Evolutionary conservation across 1,140 invertebrate genomes (phyloP), one percentile per base, ranked within the genome.

Genomic region (Heliconius hermathena): DNA sequence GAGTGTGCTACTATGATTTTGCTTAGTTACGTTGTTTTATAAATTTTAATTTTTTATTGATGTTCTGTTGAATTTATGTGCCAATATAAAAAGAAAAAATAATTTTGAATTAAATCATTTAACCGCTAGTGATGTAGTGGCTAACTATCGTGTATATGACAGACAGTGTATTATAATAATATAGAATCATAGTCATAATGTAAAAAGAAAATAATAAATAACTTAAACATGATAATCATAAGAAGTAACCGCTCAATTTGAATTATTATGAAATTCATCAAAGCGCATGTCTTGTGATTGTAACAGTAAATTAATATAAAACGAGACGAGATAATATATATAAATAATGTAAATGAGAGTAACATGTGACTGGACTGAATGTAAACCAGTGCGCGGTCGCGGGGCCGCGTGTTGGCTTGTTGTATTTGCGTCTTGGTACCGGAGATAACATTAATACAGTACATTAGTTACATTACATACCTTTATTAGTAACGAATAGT

Each of bases 371-470:
- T 90, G 93, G 92, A 94, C 93, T 86, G 85, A 92, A 94, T 93
- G 92, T 94, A 94, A 94, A 94, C 84, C 92, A 92, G 93, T 91
- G 83, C 82, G 88, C 88, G 60, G 90, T 46, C 89, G 88, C 26
- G 60, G 84, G 88, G 85, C 83, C 82, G 84, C 82, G 85, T 84
- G 85, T 85, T 84, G 87, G 87, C 93, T 93, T 93, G 93, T 94
- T 94, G 93, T 94, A 94, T 90, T 94, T 94, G 93, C 89, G 92
- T 94, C 90, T 91, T 92, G 85, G 87, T 86, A 75, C 82, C 82
- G 84, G 86, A 87, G 89, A 86, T 88, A 83, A 88, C 83, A 85
- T 87, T 79, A 89, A 33, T 46, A 46, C 20, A 72, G 29, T 72
- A 88, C 84, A 88, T 88, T 87, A 81, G 84, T 87, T 85, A 86